phyloP scores from a whole-genome alignment of 2,113 vertebrate genomes.

The Pachycephala philippinensis region DNA sequence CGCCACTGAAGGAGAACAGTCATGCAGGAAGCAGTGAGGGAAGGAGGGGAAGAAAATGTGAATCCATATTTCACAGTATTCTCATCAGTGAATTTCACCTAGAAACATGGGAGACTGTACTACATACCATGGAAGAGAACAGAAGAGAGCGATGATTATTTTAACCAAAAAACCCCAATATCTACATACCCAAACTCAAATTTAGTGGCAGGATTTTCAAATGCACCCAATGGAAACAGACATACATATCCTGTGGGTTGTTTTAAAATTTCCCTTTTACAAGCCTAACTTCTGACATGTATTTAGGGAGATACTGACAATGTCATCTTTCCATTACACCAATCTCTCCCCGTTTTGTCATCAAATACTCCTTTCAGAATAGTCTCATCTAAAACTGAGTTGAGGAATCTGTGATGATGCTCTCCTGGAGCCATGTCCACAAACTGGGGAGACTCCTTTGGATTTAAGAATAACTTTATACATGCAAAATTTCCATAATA shows the following conservation, averaged over 20 bases:
- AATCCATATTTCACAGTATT: constrained; percentile 1
- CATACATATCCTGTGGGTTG: background rate
- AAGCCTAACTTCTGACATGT: background rate
- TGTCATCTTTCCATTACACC: background rate
- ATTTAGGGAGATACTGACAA: background rate
- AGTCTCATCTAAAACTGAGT: background rate
- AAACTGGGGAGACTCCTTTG: constrained; percentile 25
- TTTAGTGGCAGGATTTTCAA: constrained; percentile 9
- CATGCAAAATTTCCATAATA: constrained; percentile 62
- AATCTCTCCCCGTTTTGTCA: background rate
- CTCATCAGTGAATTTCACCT: background rate
- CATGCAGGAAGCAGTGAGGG: background rate
- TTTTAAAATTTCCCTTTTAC: background rate
- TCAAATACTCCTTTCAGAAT: background rate
- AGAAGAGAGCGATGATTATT: background rate
- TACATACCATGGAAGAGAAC: background rate
- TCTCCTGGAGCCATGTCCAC: constrained; percentile 51
- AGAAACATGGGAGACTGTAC: background rate
- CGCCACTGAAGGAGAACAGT: background rate
- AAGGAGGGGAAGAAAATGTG: background rate
- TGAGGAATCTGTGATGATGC: constrained; percentile 40
- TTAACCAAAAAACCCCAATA: background rate
- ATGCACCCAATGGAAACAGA: background rate
- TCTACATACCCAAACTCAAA: background rate
- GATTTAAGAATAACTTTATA: constrained; percentile 58